phyloP scores from a whole-genome alignment of 2,888 invertebrate genomes.

The Dysmachus trigonus region DNA sequence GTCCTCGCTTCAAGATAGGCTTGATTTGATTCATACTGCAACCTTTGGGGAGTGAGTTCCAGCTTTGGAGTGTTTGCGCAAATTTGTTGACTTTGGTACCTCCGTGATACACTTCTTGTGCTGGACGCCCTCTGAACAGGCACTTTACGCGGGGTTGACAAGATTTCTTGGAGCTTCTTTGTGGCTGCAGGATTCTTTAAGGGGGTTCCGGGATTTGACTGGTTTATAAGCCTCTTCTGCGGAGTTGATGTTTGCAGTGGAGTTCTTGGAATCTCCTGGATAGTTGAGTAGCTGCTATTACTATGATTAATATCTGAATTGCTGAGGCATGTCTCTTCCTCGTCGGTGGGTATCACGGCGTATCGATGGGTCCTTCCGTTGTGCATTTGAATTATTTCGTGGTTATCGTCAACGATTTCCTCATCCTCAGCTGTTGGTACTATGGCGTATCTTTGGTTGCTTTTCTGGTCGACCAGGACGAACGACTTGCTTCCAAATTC shows the following conservation, averaged over 20 bases:
- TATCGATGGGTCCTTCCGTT: conserved; percentile 66
- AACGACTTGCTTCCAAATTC: conserved; percentile 64
- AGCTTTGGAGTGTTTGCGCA: conserved; percentile 49
- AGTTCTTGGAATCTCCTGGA: conserved; percentile 51
- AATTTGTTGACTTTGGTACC: conserved; percentile 58
- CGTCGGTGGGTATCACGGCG: conserved; percentile 70
- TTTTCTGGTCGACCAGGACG: conserved; percentile 67
- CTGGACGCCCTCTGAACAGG: conserved; percentile 57
- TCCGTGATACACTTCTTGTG: conserved; percentile 57
- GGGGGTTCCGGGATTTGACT: conserved; percentile 64
- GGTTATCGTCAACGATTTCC: conserved; percentile 64
- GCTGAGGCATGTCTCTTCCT: conserved; percentile 65
- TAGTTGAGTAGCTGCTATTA: conserved; percentile 51
- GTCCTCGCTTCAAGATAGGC: conserved; percentile 54
- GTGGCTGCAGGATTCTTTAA: conserved; percentile 75
- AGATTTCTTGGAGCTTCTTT: conserved; percentile 77
- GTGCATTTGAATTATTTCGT: conserved; percentile 65
- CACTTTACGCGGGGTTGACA: conserved; percentile 76
- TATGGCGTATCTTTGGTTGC: conserved; percentile 70
- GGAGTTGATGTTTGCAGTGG: conserved; percentile 61
- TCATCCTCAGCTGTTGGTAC: conserved; percentile 73
- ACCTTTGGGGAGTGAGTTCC: conserved; percentile 66
- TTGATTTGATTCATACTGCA: conserved; percentile 65
- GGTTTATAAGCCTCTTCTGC: conserved; percentile 4
- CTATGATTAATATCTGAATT: conserved; percentile 64